phyloP scores from a whole-genome alignment of 2,113 vertebrate genomes.

The Murina feae region DNA sequence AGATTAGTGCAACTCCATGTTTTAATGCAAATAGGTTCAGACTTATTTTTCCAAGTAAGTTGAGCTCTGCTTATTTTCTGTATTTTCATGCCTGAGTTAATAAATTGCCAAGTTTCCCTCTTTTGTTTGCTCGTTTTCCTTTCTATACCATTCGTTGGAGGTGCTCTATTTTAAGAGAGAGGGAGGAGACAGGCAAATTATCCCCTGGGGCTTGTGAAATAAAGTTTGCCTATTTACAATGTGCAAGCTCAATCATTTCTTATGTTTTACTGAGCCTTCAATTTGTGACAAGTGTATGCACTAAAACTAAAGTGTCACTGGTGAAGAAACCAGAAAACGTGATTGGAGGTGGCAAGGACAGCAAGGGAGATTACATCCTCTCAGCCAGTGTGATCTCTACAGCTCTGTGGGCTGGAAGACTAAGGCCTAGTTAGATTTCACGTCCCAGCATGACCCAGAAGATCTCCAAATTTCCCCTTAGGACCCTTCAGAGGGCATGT shows the following conservation, averaged over 20 bases:
- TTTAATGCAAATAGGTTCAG: constrained; percentile 79
- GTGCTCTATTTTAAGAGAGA: constrained; percentile 71
- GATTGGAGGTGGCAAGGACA: constrained; percentile 15
- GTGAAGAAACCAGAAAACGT: not conserved
- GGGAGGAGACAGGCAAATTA: constrained; percentile 75
- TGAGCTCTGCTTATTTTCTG: constrained; percentile 75
- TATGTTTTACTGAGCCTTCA: constrained; percentile 69
- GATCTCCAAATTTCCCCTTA: not conserved
- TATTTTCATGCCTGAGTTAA: constrained; percentile 76
- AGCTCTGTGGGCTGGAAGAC: not conserved
- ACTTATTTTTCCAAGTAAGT: constrained; percentile 72
- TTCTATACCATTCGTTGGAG: constrained; percentile 71
- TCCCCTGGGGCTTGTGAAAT: constrained; percentile 69
- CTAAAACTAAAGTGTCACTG: constrained; percentile 47
- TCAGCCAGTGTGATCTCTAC: not conserved
- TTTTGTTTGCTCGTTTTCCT: constrained; percentile 71
- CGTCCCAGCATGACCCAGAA: not conserved
- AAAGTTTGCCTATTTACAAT: constrained; percentile 64
- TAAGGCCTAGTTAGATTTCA: not conserved
- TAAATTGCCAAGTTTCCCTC: constrained; percentile 74
- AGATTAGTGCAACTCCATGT: constrained; percentile 72
- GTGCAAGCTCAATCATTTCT: constrained; percentile 64
- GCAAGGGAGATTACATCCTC: not conserved
- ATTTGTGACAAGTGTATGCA: constrained; percentile 59
- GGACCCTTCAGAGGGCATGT: accelerated